Conservation (phyloP, 2,888 invertebrate species). For the Diarsia dahlii region DNA sequence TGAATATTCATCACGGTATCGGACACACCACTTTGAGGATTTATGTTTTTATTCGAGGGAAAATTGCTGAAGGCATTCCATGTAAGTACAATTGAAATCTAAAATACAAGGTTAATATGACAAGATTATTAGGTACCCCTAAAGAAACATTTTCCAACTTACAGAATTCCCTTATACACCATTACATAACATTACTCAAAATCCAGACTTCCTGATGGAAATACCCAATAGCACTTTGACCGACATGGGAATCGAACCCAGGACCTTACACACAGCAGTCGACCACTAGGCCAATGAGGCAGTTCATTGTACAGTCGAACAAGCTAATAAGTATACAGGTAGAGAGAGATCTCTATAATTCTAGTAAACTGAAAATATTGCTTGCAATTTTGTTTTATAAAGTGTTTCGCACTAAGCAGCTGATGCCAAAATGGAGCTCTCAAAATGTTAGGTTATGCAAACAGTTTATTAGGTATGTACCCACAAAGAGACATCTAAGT, state of each 20-base stretch:
- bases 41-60: constrained; percentile 48
- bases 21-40: constrained; percentile 54
- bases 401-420: too few relatives aligned
- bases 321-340: too few relatives aligned
- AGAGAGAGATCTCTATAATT: too few relatives aligned
- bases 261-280: too few relatives aligned
- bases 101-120: neutral
- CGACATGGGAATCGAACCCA: too few relatives aligned
- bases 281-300: too few relatives aligned
- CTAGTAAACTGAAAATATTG: too few relatives aligned
- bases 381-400: too few relatives aligned
- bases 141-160: constrained; percentile 20
- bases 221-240: too few relatives aligned
- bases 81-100: neutral
- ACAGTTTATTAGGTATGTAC: neutral
- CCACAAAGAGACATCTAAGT: constrained; percentile 12
- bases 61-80: constrained; percentile 14
- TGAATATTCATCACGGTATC: constrained; percentile 69
- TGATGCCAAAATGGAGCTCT: neutral
- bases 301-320: neutral
- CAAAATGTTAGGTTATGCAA: neutral
- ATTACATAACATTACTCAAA: too few relatives aligned
- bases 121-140: neutral
- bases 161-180: constrained; percentile 15
- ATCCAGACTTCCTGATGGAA: too few relatives aligned